Conservation (phyloP, 2,797 vertebrate genomes). For the Cuniculus paca region DNA sequence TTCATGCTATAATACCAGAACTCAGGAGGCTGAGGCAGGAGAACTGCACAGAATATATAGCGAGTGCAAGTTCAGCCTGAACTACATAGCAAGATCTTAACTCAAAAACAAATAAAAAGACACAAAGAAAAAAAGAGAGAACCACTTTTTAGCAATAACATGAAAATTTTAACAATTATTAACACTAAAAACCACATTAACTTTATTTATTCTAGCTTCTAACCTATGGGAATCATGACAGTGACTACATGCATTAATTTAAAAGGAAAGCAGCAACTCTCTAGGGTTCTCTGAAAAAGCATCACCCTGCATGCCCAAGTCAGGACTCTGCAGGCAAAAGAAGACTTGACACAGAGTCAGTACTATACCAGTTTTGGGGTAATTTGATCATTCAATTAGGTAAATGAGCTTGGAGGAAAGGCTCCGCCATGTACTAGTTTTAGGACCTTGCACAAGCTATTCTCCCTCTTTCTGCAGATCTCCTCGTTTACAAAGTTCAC, state of each 20-base stretch:
- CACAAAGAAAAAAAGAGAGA: not conserved
- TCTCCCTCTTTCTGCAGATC: not conserved
- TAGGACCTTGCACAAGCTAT: not conserved
- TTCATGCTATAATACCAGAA: not conserved
- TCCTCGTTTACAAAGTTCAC: not conserved
- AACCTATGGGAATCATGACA: not conserved
- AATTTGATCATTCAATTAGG: not conserved
- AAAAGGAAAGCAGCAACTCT: not conserved
- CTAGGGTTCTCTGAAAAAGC: not conserved
- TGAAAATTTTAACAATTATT: not conserved
- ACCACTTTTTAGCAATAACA: not conserved
- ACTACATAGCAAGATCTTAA: not conserved
- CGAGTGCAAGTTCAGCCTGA: not conserved
- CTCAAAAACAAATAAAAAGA: not conserved
- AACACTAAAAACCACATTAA: not conserved
- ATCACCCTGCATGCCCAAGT: not conserved
- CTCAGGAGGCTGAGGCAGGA: not conserved
- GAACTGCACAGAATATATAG: not conserved
- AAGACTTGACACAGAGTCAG: not conserved
- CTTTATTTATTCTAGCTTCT: slow-evolving; percentile 15
- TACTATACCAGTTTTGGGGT: not conserved
- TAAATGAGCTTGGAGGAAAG: not conserved
- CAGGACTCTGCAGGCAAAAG: not conserved
- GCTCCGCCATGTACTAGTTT: not conserved
- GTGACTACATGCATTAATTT: not conserved